These are phyloP conservation scores for Amphimallon solstitiale DNA, from an alignment of 2,888 invertebrate species.

Conservation along the genomic window DNA sequence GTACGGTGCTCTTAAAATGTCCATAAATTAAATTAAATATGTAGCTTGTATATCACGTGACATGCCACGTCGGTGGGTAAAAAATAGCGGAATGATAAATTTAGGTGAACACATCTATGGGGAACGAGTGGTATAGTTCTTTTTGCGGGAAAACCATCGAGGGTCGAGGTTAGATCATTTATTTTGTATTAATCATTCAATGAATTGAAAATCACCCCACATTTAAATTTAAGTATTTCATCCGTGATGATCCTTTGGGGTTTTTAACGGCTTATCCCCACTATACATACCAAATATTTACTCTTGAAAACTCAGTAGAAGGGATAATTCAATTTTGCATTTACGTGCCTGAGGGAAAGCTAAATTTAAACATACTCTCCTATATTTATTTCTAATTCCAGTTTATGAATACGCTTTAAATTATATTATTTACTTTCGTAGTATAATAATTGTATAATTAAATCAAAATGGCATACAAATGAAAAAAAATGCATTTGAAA, in stretches of 20 bases:
- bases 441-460: too few relatives aligned
- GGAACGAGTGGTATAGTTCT: conserved; percentile 31
- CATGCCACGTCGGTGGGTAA: conserved; percentile 29
- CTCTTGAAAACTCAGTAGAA: background rate
- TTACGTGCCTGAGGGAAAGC: background rate
- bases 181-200: conserved; percentile 46
- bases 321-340: background rate
- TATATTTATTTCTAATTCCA: too few relatives aligned
- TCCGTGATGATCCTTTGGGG: conserved; percentile 41
- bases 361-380: too few relatives aligned
- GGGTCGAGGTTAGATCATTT: conserved; percentile 43
- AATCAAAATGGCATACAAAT: too few relatives aligned
- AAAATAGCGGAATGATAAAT: conserved; percentile 39
- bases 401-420: too few relatives aligned
- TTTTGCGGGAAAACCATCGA: conserved; percentile 36
- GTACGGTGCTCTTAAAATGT: conserved; percentile 29
- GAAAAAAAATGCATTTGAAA: too few relatives aligned
- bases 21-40: conserved; percentile 34
- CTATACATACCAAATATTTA: conserved; percentile 27
- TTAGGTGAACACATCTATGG: conserved; percentile 30
- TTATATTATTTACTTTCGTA: too few relatives aligned
- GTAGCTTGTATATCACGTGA: conserved; percentile 34
- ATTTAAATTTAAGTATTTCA: conserved; percentile 43
- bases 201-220: conserved; percentile 46
- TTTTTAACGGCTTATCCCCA: conserved; percentile 38